Conservation (phyloP, 2,113 vertebrate species). For the Myxocyprinus asiaticus region DNA sequence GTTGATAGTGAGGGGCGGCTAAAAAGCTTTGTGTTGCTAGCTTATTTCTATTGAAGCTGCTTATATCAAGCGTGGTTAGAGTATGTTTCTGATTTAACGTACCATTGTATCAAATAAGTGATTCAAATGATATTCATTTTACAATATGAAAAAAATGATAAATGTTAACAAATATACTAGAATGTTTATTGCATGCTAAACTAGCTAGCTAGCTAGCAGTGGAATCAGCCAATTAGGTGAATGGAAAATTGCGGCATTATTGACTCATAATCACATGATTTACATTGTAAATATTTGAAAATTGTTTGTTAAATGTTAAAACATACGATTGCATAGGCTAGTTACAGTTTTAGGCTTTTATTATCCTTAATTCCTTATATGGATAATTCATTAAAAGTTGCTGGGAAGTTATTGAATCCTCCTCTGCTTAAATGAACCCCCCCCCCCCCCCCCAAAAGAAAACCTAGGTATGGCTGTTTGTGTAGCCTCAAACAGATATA, state of each 20-base stretch:
- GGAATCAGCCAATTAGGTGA: neutral
- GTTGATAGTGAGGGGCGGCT: neutral
- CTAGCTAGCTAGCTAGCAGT: neutral
- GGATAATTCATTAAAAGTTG: too few species aligned
- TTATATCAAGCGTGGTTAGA: neutral
- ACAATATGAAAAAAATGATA: too few species aligned
- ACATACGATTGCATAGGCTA: too few species aligned
- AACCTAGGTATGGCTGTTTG: too few species aligned
- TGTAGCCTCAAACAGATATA: too few species aligned
- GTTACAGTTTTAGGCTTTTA: too few species aligned
- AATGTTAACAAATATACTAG: neutral
- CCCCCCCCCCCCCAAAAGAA: too few species aligned
- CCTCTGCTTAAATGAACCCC: too few species aligned
- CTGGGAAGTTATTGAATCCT: too few species aligned
- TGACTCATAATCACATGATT: neutral
- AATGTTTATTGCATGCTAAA: neutral
- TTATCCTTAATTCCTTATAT: too few species aligned
- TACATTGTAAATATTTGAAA: too few species aligned
- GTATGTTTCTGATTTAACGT: neutral
- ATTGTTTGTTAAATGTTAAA: too few species aligned
- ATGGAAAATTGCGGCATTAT: neutral
- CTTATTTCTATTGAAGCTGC: neutral
- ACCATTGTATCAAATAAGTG: neutral
- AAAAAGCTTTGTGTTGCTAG: constrained; percentile 16
- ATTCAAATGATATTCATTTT: neutral